These are phyloP conservation scores for Acanthochromis polyacanthus DNA, from an alignment of 2,113 vertebrate species.

Conservation along the genomic window DNA sequence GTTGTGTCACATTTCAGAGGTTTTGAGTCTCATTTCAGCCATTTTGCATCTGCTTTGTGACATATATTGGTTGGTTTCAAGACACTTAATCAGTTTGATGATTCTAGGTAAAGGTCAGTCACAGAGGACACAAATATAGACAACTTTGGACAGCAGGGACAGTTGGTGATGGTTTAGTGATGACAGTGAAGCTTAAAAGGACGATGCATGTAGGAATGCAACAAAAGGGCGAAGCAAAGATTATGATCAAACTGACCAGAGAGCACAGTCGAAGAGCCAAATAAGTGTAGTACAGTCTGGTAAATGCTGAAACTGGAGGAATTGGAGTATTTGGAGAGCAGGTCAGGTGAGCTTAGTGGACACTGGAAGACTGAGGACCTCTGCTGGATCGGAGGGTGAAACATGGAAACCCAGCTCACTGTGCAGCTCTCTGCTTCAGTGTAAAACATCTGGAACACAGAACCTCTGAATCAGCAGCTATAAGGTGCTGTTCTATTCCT, in stretches of 20 bases:
- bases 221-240: neutral
- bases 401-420: neutral
- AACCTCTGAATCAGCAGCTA: constrained; percentile 40
- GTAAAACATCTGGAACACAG: constrained; percentile 20
- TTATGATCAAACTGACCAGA: too few species aligned
- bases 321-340: too few species aligned
- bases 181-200: neutral
- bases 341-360: too few species aligned
- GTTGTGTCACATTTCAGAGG: too few species aligned
- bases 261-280: neutral
- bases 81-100: too few species aligned
- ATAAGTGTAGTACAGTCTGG: too few species aligned
- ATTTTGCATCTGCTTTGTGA: too few species aligned
- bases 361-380: neutral
- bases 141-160: neutral
- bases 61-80: too few species aligned
- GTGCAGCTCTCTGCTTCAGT: neutral
- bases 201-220: neutral
- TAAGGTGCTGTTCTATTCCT: neutral
- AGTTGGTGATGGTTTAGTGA: neutral
- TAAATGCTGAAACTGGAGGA: too few species aligned
- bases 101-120: too few species aligned
- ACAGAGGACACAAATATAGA: neutral
- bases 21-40: too few species aligned
- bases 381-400: neutral